Evolutionary conservation across 2,888 invertebrate species (phyloP), one percentile per base, ranked within the genome.

Genomic region (Cantharis flavilabris): DNA sequence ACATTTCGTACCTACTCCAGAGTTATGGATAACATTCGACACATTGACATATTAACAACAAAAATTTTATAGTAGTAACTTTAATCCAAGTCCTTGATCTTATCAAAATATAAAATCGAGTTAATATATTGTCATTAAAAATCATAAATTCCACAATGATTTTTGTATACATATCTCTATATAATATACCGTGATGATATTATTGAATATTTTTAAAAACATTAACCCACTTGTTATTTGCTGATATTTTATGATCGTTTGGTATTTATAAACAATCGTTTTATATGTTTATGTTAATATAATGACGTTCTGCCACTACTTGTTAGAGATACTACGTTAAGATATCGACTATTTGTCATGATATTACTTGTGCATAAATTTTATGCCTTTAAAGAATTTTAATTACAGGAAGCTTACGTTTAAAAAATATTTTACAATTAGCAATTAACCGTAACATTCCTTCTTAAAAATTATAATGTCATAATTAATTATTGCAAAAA

Each of bases 291-390:
- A 30, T 70, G 49, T 70, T 33, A 49, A 70, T 70, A 18, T 49
- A 70, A 13, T 70, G 70, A 33, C 70, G 26, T 49, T 70, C 70
- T 70, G 70, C 18, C 70, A 70, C 70, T 49, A 20, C 70, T 70
- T 49, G 70, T 70, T 49, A 69, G 69, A 26, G 28, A 69, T 69
- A 49, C 49, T 26, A 26, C 69, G 28, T 26, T 26, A 69, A 69
- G 23, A 28, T 28, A 69, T 69, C 28, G 69, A 16, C 69, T 28
- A 69, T 28, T 28, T 69, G 26, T 26, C 49, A 49, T 49, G 49
- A 49, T 49, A 49, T 13, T n/a, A 49, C 49, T 49, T n/a, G 49
- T 49, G 49, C n/a, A 49, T 49, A 49, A 49, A 49, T 49, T 49
- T n/a, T n/a, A n/a, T 49, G 49, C 49, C n/a, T n/a, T n/a, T 49